phyloP scores from a whole-genome alignment of 2,888 invertebrate species.

The Apantesis nais region DNA sequence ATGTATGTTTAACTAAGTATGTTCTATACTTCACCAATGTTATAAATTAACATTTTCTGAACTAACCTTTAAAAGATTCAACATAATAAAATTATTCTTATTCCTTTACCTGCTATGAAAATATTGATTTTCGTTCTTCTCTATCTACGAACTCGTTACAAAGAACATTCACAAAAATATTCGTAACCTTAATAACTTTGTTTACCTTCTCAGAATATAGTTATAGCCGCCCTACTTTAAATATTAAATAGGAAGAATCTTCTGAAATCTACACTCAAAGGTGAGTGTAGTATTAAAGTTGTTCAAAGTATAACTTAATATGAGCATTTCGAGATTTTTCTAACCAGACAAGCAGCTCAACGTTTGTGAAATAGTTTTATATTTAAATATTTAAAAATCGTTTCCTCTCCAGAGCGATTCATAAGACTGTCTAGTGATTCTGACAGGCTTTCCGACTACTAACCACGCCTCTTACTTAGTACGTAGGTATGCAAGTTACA shows the following conservation, averaged over 20 bases:
- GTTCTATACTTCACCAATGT: slow-evolving; percentile 34
- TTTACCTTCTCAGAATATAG: slow-evolving; percentile 12
- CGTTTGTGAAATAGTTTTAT: slow-evolving; percentile 58
- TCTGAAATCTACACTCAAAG: slow-evolving; percentile 12
- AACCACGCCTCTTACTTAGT: slow-evolving; percentile 15
- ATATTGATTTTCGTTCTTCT: slow-evolving; percentile 49
- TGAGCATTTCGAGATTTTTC: slow-evolving; percentile 51
- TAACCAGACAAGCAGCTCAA: slow-evolving; percentile 53
- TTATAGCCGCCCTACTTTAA: slow-evolving; percentile 8
- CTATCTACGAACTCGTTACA: neutral
- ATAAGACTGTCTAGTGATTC: slow-evolving; percentile 56
- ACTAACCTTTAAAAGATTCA: slow-evolving; percentile 58
- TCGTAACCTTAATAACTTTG: slow-evolving; percentile 12
- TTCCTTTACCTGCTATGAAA: slow-evolving; percentile 40
- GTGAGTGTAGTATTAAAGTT: slow-evolving; percentile 24
- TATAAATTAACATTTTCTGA: slow-evolving; percentile 60
- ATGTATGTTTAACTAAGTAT: slow-evolving; percentile 19
- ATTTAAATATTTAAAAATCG: slow-evolving; percentile 64
- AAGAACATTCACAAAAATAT: slow-evolving; percentile 11
- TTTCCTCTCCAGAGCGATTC: slow-evolving; percentile 39
- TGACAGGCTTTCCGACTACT: slow-evolving; percentile 26
- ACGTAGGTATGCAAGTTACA: slow-evolving; percentile 18
- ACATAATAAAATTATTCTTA: slow-evolving; percentile 63
- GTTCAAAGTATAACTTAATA: slow-evolving; percentile 19
- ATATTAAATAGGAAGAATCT: slow-evolving; percentile 10